phyloP scores from a whole-genome alignment of 1,140 invertebrate species.

The Drosophila pseudoananassae region DNA sequence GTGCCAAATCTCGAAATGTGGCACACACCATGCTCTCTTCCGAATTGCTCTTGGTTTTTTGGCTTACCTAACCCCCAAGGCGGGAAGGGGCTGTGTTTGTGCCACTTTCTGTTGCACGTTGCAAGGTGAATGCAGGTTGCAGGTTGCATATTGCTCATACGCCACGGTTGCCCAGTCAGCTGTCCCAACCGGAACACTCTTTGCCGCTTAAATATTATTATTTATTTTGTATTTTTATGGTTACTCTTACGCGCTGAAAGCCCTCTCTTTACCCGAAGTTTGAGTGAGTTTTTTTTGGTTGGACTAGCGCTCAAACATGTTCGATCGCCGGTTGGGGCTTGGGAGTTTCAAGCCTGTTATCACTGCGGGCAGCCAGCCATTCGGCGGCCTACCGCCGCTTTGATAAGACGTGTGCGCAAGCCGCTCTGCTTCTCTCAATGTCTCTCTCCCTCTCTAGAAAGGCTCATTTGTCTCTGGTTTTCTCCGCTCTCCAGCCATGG shows the following conservation, averaged over 20 bases:
- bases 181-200: neutral
- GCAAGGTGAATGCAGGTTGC: neutral
- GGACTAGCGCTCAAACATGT: constrained; percentile 62
- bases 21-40: neutral
- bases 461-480: neutral
- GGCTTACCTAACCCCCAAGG: neutral
- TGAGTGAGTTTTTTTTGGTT: constrained; percentile 9
- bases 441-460: neutral
- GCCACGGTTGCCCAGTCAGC: constrained; percentile 15
- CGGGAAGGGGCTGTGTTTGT: neutral
- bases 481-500: neutral
- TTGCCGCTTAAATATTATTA: neutral
- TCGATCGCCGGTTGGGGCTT: constrained; percentile 44
- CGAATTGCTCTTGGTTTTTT: neutral
- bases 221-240: neutral
- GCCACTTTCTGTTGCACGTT: neutral
- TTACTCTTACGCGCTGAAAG: neutral
- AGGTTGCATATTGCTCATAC: constrained; percentile 25
- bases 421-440: neutral
- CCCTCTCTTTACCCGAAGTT: neutral
- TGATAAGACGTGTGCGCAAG: constrained; percentile 47
- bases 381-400: constrained; percentile 28
- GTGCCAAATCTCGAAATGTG: constrained; percentile 2
- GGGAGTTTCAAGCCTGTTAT: constrained; percentile 44
- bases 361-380: constrained; percentile 41